Conservation (phyloP, 64 coral and sea anemone species). For the Hydrozoanthus tunicans region DNA sequence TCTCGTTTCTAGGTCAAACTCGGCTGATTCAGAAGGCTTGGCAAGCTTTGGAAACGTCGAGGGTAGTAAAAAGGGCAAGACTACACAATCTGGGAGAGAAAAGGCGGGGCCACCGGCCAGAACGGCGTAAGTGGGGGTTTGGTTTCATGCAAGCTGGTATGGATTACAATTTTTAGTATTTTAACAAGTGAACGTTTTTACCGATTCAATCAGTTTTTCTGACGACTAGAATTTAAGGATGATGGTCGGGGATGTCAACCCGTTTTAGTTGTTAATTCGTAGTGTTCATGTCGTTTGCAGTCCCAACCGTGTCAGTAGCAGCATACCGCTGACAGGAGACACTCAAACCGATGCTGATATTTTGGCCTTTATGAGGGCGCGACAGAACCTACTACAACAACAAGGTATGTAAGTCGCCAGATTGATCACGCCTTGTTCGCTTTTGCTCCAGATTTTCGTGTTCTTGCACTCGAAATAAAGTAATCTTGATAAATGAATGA, state of each 20-base stretch:
- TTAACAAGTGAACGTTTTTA: too few relatives aligned
- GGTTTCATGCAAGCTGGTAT: too few relatives aligned
- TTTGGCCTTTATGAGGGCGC: slow-evolving; percentile 87
- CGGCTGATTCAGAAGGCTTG: background rate
- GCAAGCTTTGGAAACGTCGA: slow-evolving; percentile 10
- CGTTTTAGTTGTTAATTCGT: background rate
- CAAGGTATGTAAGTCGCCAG: slow-evolving; percentile 41
- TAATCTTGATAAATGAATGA: too few relatives aligned
- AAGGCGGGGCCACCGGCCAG: background rate
- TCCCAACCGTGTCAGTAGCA: slow-evolving; percentile 7
- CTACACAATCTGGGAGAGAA: background rate
- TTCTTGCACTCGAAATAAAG: too few relatives aligned
- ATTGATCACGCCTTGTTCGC: too few relatives aligned
- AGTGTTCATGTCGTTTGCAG: slow-evolving; percentile 1
- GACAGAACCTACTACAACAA: slow-evolving; percentile 85
- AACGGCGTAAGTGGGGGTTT: background rate
- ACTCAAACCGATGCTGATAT: slow-evolving; percentile 94
- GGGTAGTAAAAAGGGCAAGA: slow-evolving; percentile 30
- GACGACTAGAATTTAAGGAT: too few relatives aligned
- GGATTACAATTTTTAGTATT: too few relatives aligned
- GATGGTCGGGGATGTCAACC: too few relatives aligned
- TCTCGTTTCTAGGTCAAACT: slow-evolving; percentile 16
- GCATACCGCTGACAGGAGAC: slow-evolving; percentile 81
- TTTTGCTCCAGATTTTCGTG: too few relatives aligned
- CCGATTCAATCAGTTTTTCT: too few relatives aligned